Conservation (phyloP, 2,888 invertebrate genomes). For the Glaucopsyche alexis region DNA sequence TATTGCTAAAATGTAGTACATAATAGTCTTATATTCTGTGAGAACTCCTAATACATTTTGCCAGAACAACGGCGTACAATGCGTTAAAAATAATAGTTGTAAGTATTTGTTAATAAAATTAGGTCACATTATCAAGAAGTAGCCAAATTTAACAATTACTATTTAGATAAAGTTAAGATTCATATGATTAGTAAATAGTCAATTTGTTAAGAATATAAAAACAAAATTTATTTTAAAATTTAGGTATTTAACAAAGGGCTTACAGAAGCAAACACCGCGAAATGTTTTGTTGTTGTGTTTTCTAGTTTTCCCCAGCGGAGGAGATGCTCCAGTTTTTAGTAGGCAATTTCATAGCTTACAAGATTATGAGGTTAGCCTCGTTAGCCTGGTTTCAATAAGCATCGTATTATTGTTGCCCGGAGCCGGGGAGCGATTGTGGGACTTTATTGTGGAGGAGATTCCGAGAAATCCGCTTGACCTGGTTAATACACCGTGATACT, state of each 20-base stretch:
- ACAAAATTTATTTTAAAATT: too few species aligned
- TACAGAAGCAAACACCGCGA: not conserved
- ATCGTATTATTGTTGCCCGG: conserved; percentile 2
- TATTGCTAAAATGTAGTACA: too few species aligned
- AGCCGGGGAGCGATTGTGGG: not conserved
- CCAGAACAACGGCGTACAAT: too few species aligned
- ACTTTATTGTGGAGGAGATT: not conserved
- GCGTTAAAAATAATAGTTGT: too few species aligned
- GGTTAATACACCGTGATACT: not conserved
- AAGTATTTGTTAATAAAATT: too few species aligned
- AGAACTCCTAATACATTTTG: too few species aligned
- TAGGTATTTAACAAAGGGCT: not conserved
- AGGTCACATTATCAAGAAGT: too few species aligned
- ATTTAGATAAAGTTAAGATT: too few species aligned
- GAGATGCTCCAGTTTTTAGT: not conserved
- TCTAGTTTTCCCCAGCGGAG: not conserved
- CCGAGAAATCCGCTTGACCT: conserved; percentile 8
- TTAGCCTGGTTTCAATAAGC: conserved; percentile 1
- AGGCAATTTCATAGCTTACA: not conserved
- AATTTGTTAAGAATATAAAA: too few species aligned
- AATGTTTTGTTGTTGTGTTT: not conserved
- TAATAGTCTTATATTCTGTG: too few species aligned
- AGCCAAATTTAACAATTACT: too few species aligned
- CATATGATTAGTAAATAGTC: too few species aligned
- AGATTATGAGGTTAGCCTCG: conserved; percentile 9